Conservation (phyloP, 2,797 vertebrate species). For the Limnodromus scolopaceus region DNA sequence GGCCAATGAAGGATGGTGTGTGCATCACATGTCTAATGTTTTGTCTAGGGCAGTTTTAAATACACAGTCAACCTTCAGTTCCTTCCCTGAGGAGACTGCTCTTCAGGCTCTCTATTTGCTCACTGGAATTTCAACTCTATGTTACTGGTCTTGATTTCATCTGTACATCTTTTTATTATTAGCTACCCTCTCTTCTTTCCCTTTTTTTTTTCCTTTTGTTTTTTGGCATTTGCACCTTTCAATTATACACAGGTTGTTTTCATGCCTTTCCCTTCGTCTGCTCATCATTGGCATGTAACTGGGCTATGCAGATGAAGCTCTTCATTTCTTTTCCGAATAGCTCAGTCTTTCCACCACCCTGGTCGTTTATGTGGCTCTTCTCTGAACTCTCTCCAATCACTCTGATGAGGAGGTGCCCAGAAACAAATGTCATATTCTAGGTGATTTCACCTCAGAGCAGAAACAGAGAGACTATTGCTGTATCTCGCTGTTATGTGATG, state of each 20-base stretch:
- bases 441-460: conserved; percentile 45
- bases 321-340: background rate
- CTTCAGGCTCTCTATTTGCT: background rate
- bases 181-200: background rate
- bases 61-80: background rate
- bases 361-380: background rate
- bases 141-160: background rate
- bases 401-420: conserved; percentile 23
- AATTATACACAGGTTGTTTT: background rate
- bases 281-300: background rate
- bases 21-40: conserved; percentile 7
- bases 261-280: background rate
- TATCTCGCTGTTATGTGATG: conserved; percentile 20
- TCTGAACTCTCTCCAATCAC: conserved; percentile 1
- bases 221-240: background rate
- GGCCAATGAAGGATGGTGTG: background rate
- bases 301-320: background rate
- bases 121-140: background rate
- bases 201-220: rapidly evolving
- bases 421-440: conserved; percentile 53
- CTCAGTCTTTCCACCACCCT: conserved; percentile 7
- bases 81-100: background rate
- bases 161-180: background rate
- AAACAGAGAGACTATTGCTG: background rate
- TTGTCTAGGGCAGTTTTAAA: conserved; percentile 19